Evolutionary conservation across 2,888 invertebrate genomes (phyloP).

Genomic region (Ormyrus rosae): DNA sequence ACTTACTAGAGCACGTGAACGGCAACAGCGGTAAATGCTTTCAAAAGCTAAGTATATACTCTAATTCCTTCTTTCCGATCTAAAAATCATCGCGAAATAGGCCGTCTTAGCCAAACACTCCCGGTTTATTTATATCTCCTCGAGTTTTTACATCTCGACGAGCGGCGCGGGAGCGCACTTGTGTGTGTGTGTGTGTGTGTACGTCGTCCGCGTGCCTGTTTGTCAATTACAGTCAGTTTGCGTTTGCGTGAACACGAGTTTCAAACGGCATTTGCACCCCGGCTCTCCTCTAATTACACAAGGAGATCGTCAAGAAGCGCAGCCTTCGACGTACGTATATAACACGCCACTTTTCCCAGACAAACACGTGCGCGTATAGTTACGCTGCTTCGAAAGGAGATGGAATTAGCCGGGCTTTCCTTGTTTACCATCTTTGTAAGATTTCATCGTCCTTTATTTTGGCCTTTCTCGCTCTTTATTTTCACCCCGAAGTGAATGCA

Average conservation of each 20-base stretch:
- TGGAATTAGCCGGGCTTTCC: constrained; percentile 11
- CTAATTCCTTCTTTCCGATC: too few relatives aligned
- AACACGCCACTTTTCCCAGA: neutral
- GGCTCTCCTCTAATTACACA: constrained; percentile 44
- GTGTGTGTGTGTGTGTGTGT: too few relatives aligned
- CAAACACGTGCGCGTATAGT: neutral
- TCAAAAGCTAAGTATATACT: too few relatives aligned
- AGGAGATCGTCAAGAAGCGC: constrained; percentile 28
- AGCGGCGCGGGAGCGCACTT: too few relatives aligned
- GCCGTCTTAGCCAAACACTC: too few relatives aligned
- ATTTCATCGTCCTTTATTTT: neutral
- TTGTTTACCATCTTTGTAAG: constrained; percentile 2
- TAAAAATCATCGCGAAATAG: too few relatives aligned
- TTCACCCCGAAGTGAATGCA: neutral
- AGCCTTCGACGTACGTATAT: constrained; percentile 11
- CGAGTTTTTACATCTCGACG: too few relatives aligned
- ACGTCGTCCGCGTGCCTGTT: neutral
- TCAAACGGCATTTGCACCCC: constrained; percentile 20
- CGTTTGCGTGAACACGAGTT: constrained; percentile 22
- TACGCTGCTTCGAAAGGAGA: neutral
- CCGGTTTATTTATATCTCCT: too few relatives aligned
- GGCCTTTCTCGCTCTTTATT: neutral
- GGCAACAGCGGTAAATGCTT: too few relatives aligned
- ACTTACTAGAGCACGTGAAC: too few relatives aligned
- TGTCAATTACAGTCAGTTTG: neutral